Conservation (phyloP, 2,797 vertebrate species). For the Acanthurus tractus region DNA sequence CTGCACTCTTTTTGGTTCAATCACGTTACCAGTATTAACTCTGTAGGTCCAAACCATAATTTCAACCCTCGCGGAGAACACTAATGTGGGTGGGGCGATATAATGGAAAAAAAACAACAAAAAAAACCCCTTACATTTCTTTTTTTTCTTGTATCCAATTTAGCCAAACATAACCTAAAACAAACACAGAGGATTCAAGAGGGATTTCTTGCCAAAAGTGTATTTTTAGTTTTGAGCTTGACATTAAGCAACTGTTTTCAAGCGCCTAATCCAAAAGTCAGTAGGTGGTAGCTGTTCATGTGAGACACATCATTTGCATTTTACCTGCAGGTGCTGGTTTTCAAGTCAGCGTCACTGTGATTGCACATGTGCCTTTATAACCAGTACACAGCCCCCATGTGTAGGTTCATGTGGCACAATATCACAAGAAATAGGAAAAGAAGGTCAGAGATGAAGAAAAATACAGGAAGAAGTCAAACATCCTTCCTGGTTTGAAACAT, state of each 20-base stretch:
- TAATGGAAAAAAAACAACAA: neutral
- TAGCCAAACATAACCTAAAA: neutral
- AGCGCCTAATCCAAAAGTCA: neutral
- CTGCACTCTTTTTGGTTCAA: neutral
- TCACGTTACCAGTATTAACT: neutral
- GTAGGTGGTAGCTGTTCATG: neutral
- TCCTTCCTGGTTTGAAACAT: constrained; percentile 57
- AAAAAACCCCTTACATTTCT: neutral
- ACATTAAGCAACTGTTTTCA: neutral
- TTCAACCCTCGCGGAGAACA: neutral
- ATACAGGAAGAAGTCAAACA: constrained; percentile 34
- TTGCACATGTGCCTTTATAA: neutral
- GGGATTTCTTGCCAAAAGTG: no score
- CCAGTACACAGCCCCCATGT: neutral
- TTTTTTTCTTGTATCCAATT: neutral
- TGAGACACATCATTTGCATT: neutral
- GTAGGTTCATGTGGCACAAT: constrained; percentile 8
- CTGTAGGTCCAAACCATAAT: neutral
- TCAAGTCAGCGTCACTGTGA: neutral
- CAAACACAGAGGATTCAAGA: neutral
- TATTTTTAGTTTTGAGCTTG: no score
- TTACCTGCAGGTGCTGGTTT: neutral
- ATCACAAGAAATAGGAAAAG: constrained; percentile 35
- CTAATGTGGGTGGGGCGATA: neutral
- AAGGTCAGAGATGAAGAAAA: constrained; percentile 31